Base-by-base conservation (phyloP, 2,113 vertebrate species). In the Pterocles orientalis region DNA sequence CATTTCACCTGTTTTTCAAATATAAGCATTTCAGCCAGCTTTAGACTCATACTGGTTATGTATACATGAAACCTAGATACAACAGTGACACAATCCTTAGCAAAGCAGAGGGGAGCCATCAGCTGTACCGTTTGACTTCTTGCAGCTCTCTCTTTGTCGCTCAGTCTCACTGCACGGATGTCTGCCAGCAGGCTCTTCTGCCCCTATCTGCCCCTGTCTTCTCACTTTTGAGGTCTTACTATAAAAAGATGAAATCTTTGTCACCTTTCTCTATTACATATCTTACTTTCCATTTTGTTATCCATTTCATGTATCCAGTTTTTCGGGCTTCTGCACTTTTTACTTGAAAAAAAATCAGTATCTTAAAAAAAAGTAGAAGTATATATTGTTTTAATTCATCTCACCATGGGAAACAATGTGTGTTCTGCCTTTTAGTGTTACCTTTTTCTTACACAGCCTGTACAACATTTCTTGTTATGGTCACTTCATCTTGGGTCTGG, bases 111-210 rank as follows among this genome's bases (percentile, higher is more conserved):
- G 2, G 25, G 41, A 77, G 29, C 43, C 28, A 7, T 31, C 62
- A 47, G 48, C 45, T 81, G 16, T 26, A 6, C 9, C 1, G 2
- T 3, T 6, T 0, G 1, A 24, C 28, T 68, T 66, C 33, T 71
- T 3, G 1, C 45, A 36, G 45, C 47, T 53, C 60, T 72, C 1
- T 0, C 10, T 68, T 34, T 47, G 18, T 19, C 54, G 48, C 31
- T 60, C 54, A 25, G 34, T 10, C 33, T 31, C 19, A 24, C 9
- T 12, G 0, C 12, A 18, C 19, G 28, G 33, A 16, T 34, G 18
- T 60, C 43, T 78, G 18, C 56, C 61, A 20, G 9, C 33, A 56
- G 54, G 8, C 3, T 47, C 18, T 81, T 84, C 86, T 70, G 17
- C 23, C 24, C 21, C 31, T 26, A 1, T 9, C 50, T 39, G 17